Percentiles rank a stretch among this genome's conserved stretches.
Evolutionary conservation across 2,888 invertebrate species (phyloP).

Genomic region (Gymnosoma rotundatum): DNA sequence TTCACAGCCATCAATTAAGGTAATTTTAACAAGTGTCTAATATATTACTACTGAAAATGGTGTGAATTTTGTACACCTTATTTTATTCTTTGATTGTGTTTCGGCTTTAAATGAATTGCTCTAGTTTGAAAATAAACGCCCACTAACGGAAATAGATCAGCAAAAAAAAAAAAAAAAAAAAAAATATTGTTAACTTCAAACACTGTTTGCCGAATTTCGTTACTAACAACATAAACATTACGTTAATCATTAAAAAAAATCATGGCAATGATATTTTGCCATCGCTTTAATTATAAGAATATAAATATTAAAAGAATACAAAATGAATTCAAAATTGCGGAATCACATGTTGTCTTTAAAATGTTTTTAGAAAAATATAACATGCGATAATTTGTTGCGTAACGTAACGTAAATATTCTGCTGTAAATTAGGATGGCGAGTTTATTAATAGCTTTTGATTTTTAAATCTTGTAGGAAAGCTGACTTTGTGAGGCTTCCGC

Average conservation of each 20-base stretch:
- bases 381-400: no score
- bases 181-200: conserved; percentile 21
- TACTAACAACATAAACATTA: conserved; percentile 28
- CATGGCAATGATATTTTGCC: background rate
- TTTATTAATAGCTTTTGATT: no score
- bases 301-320: conserved; percentile 56
- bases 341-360: no score
- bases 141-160: conserved; percentile 50
- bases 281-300: background rate
- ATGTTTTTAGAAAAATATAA: no score
- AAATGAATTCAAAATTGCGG: background rate
- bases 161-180: no score
- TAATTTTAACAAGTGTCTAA: conserved; percentile 48
- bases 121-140: conserved; percentile 50
- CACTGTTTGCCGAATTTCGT: background rate
- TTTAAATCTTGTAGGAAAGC: no score
- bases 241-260: conserved; percentile 25
- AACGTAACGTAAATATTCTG: no score
- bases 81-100: conserved; percentile 12
- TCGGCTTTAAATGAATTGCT: conserved; percentile 35
- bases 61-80: conserved; percentile 58
- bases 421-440: no score
- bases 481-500: no score
- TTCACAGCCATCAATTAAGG: conserved; percentile 39
- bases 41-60: conserved; percentile 14